These are phyloP conservation scores for Manduca sexta DNA, from an alignment of 1,140 invertebrate genomes.

Conservation along the genomic window DNA sequence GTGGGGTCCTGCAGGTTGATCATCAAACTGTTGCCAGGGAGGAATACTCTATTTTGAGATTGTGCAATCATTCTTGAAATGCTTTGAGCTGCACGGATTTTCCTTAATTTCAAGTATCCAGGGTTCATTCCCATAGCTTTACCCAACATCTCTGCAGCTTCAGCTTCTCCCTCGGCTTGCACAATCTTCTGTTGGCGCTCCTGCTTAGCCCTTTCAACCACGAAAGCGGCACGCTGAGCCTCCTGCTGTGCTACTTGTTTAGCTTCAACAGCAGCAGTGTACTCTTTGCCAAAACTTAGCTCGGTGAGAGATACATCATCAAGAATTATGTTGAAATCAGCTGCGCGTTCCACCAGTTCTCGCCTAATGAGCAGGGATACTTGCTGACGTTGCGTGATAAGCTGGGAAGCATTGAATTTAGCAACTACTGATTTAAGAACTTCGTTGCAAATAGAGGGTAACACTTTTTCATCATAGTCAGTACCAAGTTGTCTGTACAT, in stretches of 20 bases:
- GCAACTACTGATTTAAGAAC: slow-evolving; percentile 99
- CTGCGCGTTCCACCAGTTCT: slow-evolving; percentile 96
- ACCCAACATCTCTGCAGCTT: slow-evolving; percentile 98
- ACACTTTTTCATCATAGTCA: slow-evolving; percentile 92
- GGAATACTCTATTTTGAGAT: slow-evolving; percentile 96
- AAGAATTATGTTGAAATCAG: slow-evolving; percentile 98
- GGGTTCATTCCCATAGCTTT: slow-evolving; percentile 95
- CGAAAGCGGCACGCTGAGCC: slow-evolving; percentile 97
- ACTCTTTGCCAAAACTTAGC: slow-evolving; percentile 98
- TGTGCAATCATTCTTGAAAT: slow-evolving; percentile 97
- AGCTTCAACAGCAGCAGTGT: slow-evolving; percentile 99
- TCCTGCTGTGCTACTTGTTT: slow-evolving; percentile 99
- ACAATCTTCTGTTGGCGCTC: slow-evolving; percentile 99
- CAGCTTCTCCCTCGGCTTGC: slow-evolving; percentile 99
- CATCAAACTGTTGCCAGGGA: slow-evolving; percentile 95
- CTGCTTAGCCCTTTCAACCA: slow-evolving; percentile 98
- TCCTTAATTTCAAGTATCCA: slow-evolving; percentile 97
- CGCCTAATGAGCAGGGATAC: slow-evolving; percentile 95
- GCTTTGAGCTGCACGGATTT: slow-evolving; percentile 97
- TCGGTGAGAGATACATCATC: slow-evolving; percentile 99
- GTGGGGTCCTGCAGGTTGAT: slow-evolving; percentile 95
- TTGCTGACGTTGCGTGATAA: slow-evolving; percentile 98
- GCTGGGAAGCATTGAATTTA: slow-evolving; percentile 99
- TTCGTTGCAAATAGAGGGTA: slow-evolving; percentile 99
- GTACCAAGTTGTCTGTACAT: slow-evolving; percentile 93